Base-by-base conservation (phyloP, 2,113 vertebrate genomes). In the human (Homo sapiens) region DNA sequence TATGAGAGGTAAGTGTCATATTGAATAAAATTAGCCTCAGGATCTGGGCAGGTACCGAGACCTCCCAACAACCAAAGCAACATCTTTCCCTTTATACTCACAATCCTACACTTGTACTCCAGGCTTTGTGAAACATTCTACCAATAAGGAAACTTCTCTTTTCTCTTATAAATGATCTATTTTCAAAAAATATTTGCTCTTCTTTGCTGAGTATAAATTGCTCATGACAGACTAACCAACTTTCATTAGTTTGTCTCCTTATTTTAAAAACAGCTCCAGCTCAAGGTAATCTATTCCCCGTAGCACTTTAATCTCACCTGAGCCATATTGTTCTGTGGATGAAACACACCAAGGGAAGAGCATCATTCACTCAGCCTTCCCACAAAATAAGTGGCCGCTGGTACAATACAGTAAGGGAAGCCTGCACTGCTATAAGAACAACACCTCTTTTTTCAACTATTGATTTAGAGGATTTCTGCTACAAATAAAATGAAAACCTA, bases 211-310 rank as follows among this genome's bases (percentile, higher is more conserved):
- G 35, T 90, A 93, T 95, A 93, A 95, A 90, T 95, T 93, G n/a
- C 40, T 87, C 55, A 17, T 72, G 70, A 90, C 35, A 96, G 50
- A 88, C 48, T 64, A 89, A 94, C 30, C 25, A 68, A 86, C 82
- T 90, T 98, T 88, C 87, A 85, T 93, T 94, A 96, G 81, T 86
- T 91, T 94, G 64, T 91, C 94, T 95, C 8, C 52, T 85, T 96
- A 93, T 94, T 61, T 27, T 82, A 89, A 92, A 97, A 91, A 91
- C 55, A 96, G 30, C 48, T 84, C 52, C 13, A 83, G 48, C 40
- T 76, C 3, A 4, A 96, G 35, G 48, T 90, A 50, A 96, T 92
- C 75, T n/a, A 87, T 92, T 81, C 80, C 32, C 6, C 3, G 0
- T 25, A 89, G 68, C 52, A 64, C 52, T 91, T 88, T n/a, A 73